Evolutionary conservation across 2,113 vertebrate species (phyloP), one percentile per base, ranked within the genome.

Genomic region (Elanoides forficatus): DNA sequence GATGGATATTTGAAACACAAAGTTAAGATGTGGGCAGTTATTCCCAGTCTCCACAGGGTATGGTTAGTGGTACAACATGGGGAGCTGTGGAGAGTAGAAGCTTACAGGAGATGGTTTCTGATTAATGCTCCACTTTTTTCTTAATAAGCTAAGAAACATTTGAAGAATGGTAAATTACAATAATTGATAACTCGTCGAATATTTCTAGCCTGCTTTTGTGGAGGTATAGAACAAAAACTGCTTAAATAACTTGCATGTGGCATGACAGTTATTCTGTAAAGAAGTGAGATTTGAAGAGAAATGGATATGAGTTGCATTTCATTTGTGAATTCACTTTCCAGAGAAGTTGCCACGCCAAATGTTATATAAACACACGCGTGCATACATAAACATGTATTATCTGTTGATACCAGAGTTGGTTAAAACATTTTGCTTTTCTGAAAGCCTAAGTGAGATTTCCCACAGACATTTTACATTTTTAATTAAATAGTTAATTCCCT

Each of bases 61-160:
- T 3, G 3, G 60, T 10, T 23, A 59, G 52, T n/a, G 40, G 19
- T 9, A 12, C 22, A 47, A 3, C 16, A 18, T 0, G 0, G 52
- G 43, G 45, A 79, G 18, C 43, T 45, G 45, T 6, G 79, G 45
- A 21, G 38, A 59, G 45, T 3, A 56, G 59, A 71, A 80, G 27
- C n/a, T 88, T 43, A 27, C 26, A 45, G 75, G 71, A 80, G 59
- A 22, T 50, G 9, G 60, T 89, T 81, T 56, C 27, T 68, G n/a
- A 82, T 70, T 63, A 79, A 72, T 0, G 0, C 8, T 63, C 20
- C 4, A 1, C 25, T 63, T 6, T 50, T 6, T 63, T 86, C 88
- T 47, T 21, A 65, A 53, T 55, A 72, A 87, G 8, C 11, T 30
- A 53, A 53, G 25, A 88, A 85, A 48, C 29, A 9, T 20, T n/a